Evolutionary conservation across 2,113 vertebrate species (phyloP), one percentile per base, ranked within the genome.

Genomic region (Cariama cristata): DNA sequence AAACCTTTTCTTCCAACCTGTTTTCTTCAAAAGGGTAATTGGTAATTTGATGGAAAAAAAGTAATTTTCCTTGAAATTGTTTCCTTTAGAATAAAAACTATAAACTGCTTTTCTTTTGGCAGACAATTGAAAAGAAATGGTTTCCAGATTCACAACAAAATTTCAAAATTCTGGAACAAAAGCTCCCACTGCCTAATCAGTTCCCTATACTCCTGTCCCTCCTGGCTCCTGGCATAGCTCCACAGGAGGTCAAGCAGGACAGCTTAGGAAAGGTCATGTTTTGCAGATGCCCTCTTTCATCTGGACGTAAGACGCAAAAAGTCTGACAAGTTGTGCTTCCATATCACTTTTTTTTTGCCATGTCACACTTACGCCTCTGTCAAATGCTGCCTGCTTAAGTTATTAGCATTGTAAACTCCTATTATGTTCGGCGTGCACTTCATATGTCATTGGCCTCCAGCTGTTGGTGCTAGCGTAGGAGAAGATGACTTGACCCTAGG

Each of bases 351-450:
- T 38, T 60, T 95, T 94, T 93, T 92, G 82, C 95, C 92, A 22
- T 88, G 81, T 85, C 90, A 68, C 90, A 49, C 86, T 80, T 58
- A 49, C 1, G 30, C 64, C 90, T 90, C 19, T 8, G 75, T 91
- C 90, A 95, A 86, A 89, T 71, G 69, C 72, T 93, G 85, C 94
- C 91, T 96, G 83, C 76, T 96, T 96, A 96, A 89, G 83, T 81
- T 84, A 96, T 95, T 95, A 97, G 94, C 91, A 92, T 92, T 97
- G 95, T 90, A 95, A 97, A 93, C 90, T 80, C 95, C 85, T 90
- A 81, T 92, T 97, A 91, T 62, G 71, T 93, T 90, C 14, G 3
- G 74, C 49, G 4, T 88, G 90, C 87, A 85, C 85, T 97, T 97
- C 95, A 90, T 76, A 49, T 94, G 93, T 91, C 96, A 93, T 94